Percentiles rank a stretch among this genome's conserved stretches.
Conservation (phyloP, 2,888 invertebrate species). For the Drosophila merina region DNA sequence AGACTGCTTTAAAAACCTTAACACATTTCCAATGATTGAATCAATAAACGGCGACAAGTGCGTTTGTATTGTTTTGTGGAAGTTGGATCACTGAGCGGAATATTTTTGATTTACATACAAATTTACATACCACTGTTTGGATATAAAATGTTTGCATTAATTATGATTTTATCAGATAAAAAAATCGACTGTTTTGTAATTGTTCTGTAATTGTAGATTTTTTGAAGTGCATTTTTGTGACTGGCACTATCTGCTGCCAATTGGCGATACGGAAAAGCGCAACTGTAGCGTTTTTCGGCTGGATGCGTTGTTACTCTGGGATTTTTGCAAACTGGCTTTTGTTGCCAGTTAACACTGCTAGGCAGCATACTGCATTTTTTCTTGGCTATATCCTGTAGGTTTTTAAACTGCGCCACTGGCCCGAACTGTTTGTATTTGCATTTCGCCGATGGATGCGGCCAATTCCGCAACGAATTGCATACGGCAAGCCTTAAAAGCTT, state of each 20-base stretch:
- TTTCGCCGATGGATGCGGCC: background rate
- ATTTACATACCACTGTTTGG: background rate
- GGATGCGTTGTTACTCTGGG: slow-evolving; percentile 27
- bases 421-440: background rate
- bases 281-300: slow-evolving; percentile 46
- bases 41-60: slow-evolving; percentile 72
- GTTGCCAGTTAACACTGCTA: slow-evolving; percentile 49
- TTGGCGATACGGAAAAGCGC: slow-evolving; percentile 55
- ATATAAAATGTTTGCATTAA: background rate
- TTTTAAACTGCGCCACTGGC: slow-evolving; percentile 6
- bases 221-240: slow-evolving; percentile 12
- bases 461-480: slow-evolving; percentile 13
- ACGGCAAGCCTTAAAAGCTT: slow-evolving; percentile 26
- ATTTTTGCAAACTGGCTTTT: slow-evolving; percentile 50
- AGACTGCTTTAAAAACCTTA: slow-evolving; percentile 67
- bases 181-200: background rate
- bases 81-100: slow-evolving; percentile 7
- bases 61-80: slow-evolving; percentile 23
- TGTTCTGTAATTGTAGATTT: background rate
- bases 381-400: background rate
- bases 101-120: background rate
- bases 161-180: background rate
- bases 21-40: slow-evolving; percentile 73
- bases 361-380: slow-evolving; percentile 18
- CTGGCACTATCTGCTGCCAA: slow-evolving; percentile 55